Percentiles rank a stretch among this genome's conserved stretches.
Evolutionary conservation across 1,140 invertebrate genomes (phyloP).

Genomic region (Stegodyphus mimosarum): DNA sequence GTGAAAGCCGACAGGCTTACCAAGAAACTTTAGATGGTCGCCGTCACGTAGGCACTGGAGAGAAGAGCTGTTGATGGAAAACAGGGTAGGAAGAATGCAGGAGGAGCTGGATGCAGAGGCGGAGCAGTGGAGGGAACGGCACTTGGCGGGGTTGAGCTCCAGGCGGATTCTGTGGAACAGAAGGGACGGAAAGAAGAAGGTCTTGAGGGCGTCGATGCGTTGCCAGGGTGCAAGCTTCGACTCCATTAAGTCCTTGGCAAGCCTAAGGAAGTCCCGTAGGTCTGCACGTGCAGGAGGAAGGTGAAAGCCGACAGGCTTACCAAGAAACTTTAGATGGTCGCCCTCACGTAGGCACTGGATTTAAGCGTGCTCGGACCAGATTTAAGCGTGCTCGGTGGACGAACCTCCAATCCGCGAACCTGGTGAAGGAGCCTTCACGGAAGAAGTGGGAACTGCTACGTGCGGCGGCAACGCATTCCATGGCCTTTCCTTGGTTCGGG

Average conservation of each 20-base stretch:
- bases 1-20: neutral
- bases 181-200: too few relatives aligned
- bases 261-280: neutral
- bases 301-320: neutral
- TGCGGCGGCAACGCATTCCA: too few relatives aligned
- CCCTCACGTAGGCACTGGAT: neutral
- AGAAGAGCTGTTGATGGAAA: neutral
- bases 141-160: too few relatives aligned
- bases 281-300: neutral
- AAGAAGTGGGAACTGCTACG: neutral
- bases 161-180: too few relatives aligned
- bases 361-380: too few relatives aligned
- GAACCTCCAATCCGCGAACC: neutral
- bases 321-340: neutral
- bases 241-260: too few relatives aligned
- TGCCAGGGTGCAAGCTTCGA: too few relatives aligned
- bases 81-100: too few relatives aligned
- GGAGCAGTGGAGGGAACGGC: too few relatives aligned
- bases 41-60: neutral
- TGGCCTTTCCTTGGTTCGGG: too few relatives aligned
- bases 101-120: too few relatives aligned
- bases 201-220: too few relatives aligned
- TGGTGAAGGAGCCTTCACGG: neutral
- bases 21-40: neutral
- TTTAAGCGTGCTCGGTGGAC: neutral